Evolutionary conservation across 1,140 invertebrate genomes (phyloP).

Genomic region (Rhyacophila brunnea): DNA sequence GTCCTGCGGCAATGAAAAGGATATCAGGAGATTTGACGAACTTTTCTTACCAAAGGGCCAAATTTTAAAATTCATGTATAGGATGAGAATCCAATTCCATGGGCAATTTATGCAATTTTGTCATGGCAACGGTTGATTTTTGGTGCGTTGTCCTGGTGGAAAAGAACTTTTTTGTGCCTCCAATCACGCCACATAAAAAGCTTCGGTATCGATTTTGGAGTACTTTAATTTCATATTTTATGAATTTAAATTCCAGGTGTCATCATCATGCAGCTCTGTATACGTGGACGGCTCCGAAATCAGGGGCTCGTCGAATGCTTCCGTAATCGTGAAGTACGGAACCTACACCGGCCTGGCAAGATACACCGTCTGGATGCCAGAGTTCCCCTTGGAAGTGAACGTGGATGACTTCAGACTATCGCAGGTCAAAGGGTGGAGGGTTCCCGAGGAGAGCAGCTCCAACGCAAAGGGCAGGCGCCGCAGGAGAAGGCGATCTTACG

Average conservation of each 20-base stretch:
- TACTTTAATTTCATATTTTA: too few relatives aligned
- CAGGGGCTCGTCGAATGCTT: conserved; percentile 90
- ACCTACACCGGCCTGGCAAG: conserved; percentile 83
- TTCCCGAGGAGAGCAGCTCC: conserved; percentile 70
- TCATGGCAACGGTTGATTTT: too few relatives aligned
- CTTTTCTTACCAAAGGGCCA: too few relatives aligned
- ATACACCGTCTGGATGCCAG: conserved; percentile 96
- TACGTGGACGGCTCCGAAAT: conserved; percentile 97
- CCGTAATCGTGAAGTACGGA: conserved; percentile 90
- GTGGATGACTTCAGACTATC: conserved; percentile 86
- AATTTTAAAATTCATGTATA: too few relatives aligned
- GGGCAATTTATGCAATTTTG: too few relatives aligned
- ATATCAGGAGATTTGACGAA: too few relatives aligned
- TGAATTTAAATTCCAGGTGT: conserved; percentile 77
- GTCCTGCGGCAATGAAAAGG: too few relatives aligned
- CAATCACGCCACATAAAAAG: too few relatives aligned
- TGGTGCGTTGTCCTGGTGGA: too few relatives aligned
- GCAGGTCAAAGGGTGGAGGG: conserved; percentile 72
- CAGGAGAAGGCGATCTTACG: conserved; percentile 41
- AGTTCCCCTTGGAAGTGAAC: conserved; percentile 86
- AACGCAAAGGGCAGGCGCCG: conserved; percentile 49
- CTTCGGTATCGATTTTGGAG: too few relatives aligned
- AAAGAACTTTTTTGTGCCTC: too few relatives aligned
- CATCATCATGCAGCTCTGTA: conserved; percentile 92
- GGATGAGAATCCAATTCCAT: too few relatives aligned